Evolutionary conservation across 2,113 vertebrate genomes (phyloP).

Genomic region (Ranitomeya imitator): DNA sequence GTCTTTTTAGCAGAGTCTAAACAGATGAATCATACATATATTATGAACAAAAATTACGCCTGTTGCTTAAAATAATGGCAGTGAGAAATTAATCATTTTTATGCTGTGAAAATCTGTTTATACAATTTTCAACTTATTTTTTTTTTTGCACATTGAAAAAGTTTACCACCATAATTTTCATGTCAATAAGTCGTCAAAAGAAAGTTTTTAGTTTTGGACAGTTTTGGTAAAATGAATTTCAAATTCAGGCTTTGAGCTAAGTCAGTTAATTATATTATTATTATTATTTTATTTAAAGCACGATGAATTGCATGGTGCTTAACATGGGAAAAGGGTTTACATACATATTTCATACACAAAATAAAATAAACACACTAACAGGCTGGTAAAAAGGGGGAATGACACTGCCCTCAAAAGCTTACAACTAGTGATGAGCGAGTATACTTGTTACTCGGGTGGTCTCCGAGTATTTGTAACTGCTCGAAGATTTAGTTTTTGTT

Average conservation of each 20-base stretch:
- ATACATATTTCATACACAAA: no score
- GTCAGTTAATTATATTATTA: not conserved
- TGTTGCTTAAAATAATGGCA: slow-evolving; percentile 1
- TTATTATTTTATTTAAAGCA: no score
- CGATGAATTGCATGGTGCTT: no score
- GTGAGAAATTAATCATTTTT: not conserved
- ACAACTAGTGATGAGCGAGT: no score
- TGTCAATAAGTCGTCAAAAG: not conserved
- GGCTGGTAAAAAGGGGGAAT: no score
- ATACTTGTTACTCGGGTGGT: no score
- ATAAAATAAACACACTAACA: no score
- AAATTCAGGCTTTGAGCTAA: not conserved
- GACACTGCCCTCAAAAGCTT: no score
- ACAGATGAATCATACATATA: slow-evolving; percentile 40
- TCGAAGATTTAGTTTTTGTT: no score
- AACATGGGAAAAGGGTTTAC: no score
- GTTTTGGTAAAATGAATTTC: not conserved
- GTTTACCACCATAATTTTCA: not conserved
- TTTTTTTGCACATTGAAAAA: not conserved
- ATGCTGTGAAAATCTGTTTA: not conserved
- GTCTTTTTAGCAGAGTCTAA: slow-evolving; percentile 47
- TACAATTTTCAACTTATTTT: not conserved
- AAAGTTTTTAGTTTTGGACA: not conserved
- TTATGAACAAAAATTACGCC: slow-evolving; percentile 24
- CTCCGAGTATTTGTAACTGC: no score